A percentile compares a stretch with the other conserved stretches of the same genome.
Evolutionary conservation across 2,113 vertebrate genomes (phyloP).

Genomic region (Upupa epops): DNA sequence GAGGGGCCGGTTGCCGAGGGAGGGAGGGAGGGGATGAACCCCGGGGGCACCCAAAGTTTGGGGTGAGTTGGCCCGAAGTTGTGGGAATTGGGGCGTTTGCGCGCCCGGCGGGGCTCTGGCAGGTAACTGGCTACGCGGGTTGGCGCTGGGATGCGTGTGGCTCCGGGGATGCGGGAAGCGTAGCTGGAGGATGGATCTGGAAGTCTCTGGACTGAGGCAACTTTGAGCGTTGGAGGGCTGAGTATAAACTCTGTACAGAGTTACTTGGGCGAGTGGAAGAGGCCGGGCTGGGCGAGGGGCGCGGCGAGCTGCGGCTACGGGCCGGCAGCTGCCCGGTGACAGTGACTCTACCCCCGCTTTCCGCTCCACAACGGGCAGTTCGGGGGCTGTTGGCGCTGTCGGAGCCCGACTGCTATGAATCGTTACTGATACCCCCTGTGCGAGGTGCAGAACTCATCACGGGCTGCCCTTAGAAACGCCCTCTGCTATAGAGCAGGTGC

Average conservation of each 20-base stretch:
- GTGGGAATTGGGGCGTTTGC: accelerated
- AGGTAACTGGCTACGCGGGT: accelerated
- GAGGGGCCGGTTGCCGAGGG: neutral
- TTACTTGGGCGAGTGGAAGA: no score
- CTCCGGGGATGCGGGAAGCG: accelerated
- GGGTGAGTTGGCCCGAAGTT: neutral
- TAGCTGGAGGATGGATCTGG: neutral
- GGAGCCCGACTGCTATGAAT: neutral
- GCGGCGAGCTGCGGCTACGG: neutral
- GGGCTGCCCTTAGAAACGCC: neutral
- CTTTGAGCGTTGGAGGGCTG: neutral
- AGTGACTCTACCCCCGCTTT: accelerated
- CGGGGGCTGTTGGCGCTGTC: neutral
- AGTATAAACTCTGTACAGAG: neutral
- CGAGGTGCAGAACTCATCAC: neutral
- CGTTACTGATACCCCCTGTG: accelerated
- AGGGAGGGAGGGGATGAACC: neutral
- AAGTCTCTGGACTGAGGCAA: neutral
- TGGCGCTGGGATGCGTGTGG: accelerated
- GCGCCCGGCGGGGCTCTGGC: neutral
- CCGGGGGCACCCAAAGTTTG: neutral
- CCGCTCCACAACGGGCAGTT: neutral
- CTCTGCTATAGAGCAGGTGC: accelerated
- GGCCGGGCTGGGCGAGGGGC: no score
- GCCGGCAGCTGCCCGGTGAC: accelerated